Percentiles rank a stretch among this genome's conserved stretches.
These are phyloP conservation scores for Macropodus opercularis DNA, from an alignment of 2,797 vertebrate genomes.

Conservation along the genomic window DNA sequence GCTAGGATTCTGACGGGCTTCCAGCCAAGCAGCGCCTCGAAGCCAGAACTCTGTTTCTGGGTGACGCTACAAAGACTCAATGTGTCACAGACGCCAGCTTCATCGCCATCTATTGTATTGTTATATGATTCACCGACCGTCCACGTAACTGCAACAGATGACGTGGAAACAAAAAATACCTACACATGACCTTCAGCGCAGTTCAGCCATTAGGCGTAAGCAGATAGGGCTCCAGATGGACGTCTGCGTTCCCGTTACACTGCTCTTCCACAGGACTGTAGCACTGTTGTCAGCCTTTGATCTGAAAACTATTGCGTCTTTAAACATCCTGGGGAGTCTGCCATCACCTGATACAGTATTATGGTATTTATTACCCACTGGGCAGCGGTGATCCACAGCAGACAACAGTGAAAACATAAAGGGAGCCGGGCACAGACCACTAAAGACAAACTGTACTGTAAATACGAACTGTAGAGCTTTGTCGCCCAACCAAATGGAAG, in stretches of 20 bases:
- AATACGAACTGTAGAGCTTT: not conserved
- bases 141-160: conserved; percentile 26
- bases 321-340: no score
- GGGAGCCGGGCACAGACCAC: not conserved
- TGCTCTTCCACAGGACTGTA: conserved; percentile 50
- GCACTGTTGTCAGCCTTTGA: conserved; percentile 37
- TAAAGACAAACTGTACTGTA: not conserved
- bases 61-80: no score
- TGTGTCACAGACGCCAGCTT: no score
- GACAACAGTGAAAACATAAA: not conserved
- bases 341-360: not conserved
- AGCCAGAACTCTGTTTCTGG: no score
- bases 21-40: no score
- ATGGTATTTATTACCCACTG: conserved; percentile 11
- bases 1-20: no score
- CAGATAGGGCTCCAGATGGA: conserved; percentile 70
- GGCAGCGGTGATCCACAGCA: not conserved
- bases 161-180: conserved; percentile 40
- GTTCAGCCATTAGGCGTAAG: conserved; percentile 66
- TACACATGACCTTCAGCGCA: conserved; percentile 39
- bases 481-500: conserved; percentile 28
- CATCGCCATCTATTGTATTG: no score
- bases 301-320: conserved; percentile 20
- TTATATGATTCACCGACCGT: no score
- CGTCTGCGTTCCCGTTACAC: conserved; percentile 19